Conservation (phyloP, 1,140 invertebrate species). For the Phymorhynchus buccinoides region DNA sequence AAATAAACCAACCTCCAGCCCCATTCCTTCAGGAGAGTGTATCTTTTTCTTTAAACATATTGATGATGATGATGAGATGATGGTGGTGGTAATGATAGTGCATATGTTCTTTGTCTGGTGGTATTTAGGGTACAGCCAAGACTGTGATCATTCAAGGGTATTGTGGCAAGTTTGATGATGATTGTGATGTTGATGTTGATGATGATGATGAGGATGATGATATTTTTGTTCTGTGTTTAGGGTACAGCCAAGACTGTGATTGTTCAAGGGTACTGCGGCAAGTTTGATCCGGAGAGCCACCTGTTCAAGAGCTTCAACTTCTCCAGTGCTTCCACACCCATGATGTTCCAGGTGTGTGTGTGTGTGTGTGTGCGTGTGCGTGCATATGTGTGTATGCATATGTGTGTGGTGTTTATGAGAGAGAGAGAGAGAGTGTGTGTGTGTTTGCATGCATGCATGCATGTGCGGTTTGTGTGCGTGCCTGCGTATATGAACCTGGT, state of each 20-base stretch:
- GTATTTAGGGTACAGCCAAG: conserved; percentile 87
- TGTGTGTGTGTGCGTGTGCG: neutral
- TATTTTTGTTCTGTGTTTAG: conserved; percentile 45
- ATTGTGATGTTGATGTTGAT: too few relatives aligned
- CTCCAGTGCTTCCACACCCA: conserved; percentile 94
- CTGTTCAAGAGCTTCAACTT: conserved; percentile 94
- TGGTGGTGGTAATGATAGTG: neutral
- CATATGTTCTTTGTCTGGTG: too few relatives aligned
- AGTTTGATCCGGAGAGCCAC: conserved; percentile 90
- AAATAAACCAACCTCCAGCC: too few relatives aligned
- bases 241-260: conserved; percentile 97
- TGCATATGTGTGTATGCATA: neutral
- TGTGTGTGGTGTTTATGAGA: neutral
- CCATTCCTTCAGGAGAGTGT: too few relatives aligned
- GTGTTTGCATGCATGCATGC: neutral
- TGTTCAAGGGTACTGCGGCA: conserved; percentile 95
- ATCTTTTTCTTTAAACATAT: too few relatives aligned
- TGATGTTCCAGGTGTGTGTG: conserved; percentile 86
- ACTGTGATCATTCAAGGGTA: conserved; percentile 97
- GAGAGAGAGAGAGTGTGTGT: neutral
- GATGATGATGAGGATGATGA: neutral
- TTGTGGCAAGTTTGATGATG: conserved; percentile 93
- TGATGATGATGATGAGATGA: too few relatives aligned
- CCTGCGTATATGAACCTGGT: neutral
- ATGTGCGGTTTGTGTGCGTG: neutral